A percentile compares a stretch with the other conserved stretches of the same genome.
Conservation (phyloP, 2,113 vertebrate species). For the Riparia riparia region DNA sequence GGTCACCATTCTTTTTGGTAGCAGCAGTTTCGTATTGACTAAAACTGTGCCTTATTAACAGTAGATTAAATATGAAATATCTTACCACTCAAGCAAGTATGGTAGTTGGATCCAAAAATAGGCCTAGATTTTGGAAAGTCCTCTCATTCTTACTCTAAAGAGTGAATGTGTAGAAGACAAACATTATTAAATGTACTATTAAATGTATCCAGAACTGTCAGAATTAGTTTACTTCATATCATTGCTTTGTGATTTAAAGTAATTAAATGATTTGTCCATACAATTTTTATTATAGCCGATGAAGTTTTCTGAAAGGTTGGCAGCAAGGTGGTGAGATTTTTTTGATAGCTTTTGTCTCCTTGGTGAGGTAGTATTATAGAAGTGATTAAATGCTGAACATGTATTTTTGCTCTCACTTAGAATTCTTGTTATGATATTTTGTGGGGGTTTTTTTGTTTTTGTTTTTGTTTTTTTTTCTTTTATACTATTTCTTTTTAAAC, state of each 20-base stretch:
- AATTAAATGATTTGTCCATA: neutral
- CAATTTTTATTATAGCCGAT: neutral
- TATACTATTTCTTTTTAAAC: neutral
- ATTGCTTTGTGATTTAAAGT: neutral
- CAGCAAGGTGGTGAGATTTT: neutral
- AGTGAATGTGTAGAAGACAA: neutral
- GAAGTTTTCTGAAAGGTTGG: neutral
- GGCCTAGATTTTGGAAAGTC: neutral
- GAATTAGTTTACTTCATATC: neutral
- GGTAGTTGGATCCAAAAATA: neutral
- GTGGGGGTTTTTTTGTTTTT: too few species aligned
- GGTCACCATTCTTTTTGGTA: neutral
- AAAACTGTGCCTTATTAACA: neutral
- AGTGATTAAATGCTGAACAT: constrained; percentile 3
- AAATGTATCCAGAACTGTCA: neutral
- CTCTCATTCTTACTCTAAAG: neutral
- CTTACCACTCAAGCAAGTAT: neutral
- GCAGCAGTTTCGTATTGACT: neutral
- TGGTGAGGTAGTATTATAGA: neutral
- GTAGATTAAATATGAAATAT: neutral
- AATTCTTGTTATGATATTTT: neutral
- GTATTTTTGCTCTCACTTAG: neutral
- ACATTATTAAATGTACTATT: neutral
- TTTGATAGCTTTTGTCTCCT: constrained; percentile 9
- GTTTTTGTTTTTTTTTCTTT: neutral